Evolutionary conservation across 1,140 invertebrate genomes (phyloP), one percentile per base, ranked within the genome.

Genomic region (fruit fly (Drosophila melanogaster)): DNA sequence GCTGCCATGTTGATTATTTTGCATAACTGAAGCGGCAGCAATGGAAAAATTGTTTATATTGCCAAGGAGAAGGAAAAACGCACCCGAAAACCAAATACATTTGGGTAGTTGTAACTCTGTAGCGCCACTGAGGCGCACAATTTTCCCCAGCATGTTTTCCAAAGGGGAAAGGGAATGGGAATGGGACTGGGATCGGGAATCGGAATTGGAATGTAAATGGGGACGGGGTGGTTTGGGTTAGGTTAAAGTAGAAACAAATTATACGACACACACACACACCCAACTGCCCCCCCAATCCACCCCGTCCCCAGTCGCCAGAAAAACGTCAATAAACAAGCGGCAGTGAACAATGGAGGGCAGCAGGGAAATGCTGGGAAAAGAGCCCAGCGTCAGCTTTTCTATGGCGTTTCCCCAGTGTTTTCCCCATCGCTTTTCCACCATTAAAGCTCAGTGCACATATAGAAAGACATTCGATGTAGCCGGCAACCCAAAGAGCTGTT

Each of bases 221-320:
- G 46, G 41, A 15, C 0, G 14, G 15, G 57, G 49, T 30, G 80
- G 57, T 54, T 62, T 79, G 65, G 60, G 57, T 62, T 79, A 70
- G 74, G 81, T 86, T 86, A 89, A 84, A 87, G 84, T 84, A 79
- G 85, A 87, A 87, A 89, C 84, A 87, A 87, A 87, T 87, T 87
- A 87, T 89, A 80, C 79, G 77, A 89, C 64, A 79, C 85, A 79
- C 64, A 79, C 84, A 89, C 64, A 79, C 85, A 79, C 72, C 61
- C 59, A 75, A 47, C 58, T 64, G 59, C 62, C 59, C 74, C 71
- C 19, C 2, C 19, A 22, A 0, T 3, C 41, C 38, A 66, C 74
- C 81, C 70, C 71, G 59, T 59, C 26, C 26, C 38, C 40, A 66
- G 65, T 81, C 65, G 66, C 53, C 62, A 77, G 60, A 83, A 87